Conservation (phyloP, 2,888 invertebrate species). For the Epirrita christyi region DNA sequence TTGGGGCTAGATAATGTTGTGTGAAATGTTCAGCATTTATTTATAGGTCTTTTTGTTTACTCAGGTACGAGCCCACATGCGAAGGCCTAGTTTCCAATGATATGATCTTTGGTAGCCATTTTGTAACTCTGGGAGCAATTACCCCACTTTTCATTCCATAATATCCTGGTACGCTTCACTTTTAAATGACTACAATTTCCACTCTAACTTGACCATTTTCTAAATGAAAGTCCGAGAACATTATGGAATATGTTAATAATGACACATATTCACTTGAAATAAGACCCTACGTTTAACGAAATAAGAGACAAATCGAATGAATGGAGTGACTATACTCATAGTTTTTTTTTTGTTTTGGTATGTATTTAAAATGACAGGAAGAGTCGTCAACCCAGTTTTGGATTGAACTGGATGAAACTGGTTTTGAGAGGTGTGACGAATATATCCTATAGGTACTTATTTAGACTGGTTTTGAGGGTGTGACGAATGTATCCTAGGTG, state of each 20-base stretch:
- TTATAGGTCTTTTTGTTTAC: too few relatives aligned
- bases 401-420: constrained; percentile 15
- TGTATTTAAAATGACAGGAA: constrained; percentile 29
- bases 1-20: too few relatives aligned
- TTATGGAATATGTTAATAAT: constrained; percentile 8
- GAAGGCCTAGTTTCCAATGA: too few relatives aligned
- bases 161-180: constrained; percentile 27
- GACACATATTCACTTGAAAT: constrained; percentile 1
- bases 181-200: constrained; percentile 33
- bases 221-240: constrained; percentile 36
- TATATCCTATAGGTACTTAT: too few relatives aligned
- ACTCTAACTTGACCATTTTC: constrained; percentile 27
- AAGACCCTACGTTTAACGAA: neutral
- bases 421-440: constrained; percentile 12
- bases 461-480: neutral
- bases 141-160: constrained; percentile 13
- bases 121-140: neutral
- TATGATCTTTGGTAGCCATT: too few relatives aligned
- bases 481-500: too few relatives aligned
- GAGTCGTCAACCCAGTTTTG: constrained; percentile 25
- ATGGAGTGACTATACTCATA: neutral
- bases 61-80: too few relatives aligned
- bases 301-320: constrained; percentile 3
- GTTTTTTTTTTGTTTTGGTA: neutral
- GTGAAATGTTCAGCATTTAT: too few relatives aligned